phyloP scores from a whole-genome alignment of 2,888 invertebrate species.

The Lutraria lutraria region DNA sequence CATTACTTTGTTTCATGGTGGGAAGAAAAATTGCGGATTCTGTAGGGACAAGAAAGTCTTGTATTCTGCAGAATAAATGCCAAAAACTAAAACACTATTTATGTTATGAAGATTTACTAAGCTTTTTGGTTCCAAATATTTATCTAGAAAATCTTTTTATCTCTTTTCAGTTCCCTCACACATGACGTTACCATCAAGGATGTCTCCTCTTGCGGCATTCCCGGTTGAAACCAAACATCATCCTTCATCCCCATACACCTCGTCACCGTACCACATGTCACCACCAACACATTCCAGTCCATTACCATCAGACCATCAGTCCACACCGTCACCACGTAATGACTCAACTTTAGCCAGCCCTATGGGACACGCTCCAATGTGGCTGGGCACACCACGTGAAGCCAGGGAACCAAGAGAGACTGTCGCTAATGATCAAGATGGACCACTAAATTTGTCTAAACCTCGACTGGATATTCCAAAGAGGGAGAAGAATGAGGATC shows the following conservation, averaged over 20 bases:
- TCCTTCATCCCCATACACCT: conserved; percentile 72
- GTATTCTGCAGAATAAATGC: background rate
- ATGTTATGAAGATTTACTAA: background rate
- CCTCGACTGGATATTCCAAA: conserved; percentile 89
- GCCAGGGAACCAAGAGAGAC: conserved; percentile 47
- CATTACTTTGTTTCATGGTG: background rate
- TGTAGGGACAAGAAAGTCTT: background rate
- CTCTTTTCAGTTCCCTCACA: conserved; percentile 72
- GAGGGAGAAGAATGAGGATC: conserved; percentile 56
- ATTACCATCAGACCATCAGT: conserved; percentile 66
- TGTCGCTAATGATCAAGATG: conserved; percentile 88
- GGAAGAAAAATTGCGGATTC: background rate
- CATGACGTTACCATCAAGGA: conserved; percentile 60
- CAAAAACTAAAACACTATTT: background rate
- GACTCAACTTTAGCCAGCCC: conserved; percentile 70
- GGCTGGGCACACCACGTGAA: conserved; percentile 51
- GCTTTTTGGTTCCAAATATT: background rate
- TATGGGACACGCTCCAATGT: conserved; percentile 61
- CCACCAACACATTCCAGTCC: conserved; percentile 71
- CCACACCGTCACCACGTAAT: conserved; percentile 73
- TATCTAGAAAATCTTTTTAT: conserved; percentile 20
- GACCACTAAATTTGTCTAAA: conserved; percentile 95
- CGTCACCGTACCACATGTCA: conserved; percentile 74
- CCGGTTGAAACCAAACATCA: conserved; percentile 73
- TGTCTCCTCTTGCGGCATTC: conserved; percentile 67